Evolutionary conservation across 2,888 invertebrate genomes (phyloP), one percentile per base, ranked within the genome.

Genomic region (Seira ritae): DNA sequence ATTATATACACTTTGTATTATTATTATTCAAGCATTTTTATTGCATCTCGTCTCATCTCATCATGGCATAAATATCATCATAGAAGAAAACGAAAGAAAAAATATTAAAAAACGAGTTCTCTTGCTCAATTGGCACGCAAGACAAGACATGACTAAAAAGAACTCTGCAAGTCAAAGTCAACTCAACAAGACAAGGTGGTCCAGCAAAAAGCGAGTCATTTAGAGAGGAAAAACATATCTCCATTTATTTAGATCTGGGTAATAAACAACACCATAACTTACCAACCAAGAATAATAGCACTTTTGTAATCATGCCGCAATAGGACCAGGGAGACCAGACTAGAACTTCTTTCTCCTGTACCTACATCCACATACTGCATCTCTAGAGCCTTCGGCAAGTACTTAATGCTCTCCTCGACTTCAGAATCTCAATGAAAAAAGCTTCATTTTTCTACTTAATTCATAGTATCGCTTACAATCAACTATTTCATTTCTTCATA

Each of bases 31-130:
- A 75, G 77, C 77, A 69, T 77, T 69, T 31, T 50, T 77, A 77
- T 77, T 77, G 50, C 77, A 37, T 50, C 50, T 50, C 77, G 50
- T 77, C 55, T 50, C 69, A 77, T 77, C 67, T 37, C 77, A 37
- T 20, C 24, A 60, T 15, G 22, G 42, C 31, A 17, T 23, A 23
- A 31, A 22, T 42, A 69, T 77, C 69, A 37, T 77, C 69, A 69
- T 31, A 8, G 8, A 31, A 31, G 60, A 68, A 60, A 50, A 67
- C 37, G 77, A 77, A 77, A 77, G 69, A 62, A n/a, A n/a, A n/a
- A n/a, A n/a, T n/a, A n/a, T n/a, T 77, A 60, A 42, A 80, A 80
- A 80, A 74, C 80, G 50, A 80, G 80, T 80, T 80, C 80, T 50
- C 80, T 50, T 3, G 2, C 50, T 74, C 73, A 80, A 74, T 80